These are phyloP conservation scores for Sphaerophoria taeniata DNA, from an alignment of 2,888 invertebrate genomes.

Conservation along the genomic window DNA sequence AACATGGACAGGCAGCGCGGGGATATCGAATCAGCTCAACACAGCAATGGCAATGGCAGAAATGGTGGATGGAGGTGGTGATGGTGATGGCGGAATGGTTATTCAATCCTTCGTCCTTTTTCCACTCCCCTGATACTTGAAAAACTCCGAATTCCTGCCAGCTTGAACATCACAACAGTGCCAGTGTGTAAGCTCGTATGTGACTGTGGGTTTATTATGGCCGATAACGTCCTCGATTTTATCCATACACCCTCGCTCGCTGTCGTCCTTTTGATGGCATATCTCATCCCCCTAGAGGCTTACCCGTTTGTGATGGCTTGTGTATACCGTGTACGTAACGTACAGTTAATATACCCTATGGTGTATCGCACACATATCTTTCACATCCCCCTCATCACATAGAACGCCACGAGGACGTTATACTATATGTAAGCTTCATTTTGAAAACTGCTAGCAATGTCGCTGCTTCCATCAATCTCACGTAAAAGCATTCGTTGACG, in stretches of 20 bases:
- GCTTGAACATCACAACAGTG: conserved; percentile 29
- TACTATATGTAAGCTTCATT: conserved; percentile 71
- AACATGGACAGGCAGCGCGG: conserved; percentile 66
- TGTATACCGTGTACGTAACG: conserved; percentile 55
- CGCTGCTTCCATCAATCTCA: conserved; percentile 73
- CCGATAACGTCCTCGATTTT: conserved; percentile 74
- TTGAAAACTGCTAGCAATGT: conserved; percentile 73
- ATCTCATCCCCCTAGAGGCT: conserved; percentile 53
- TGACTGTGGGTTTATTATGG: conserved; percentile 74
- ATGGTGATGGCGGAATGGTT: conserved; percentile 37
- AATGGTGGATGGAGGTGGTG: background rate
- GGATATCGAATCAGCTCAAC: conserved; percentile 59
- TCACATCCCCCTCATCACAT: background rate
- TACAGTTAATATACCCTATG: conserved; percentile 70
- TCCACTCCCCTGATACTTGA: conserved; percentile 46
- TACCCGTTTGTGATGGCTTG: conserved; percentile 50
- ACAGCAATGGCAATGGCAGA: conserved; percentile 35
- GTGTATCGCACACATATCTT: conserved; percentile 72
- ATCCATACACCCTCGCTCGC: conserved; percentile 60
- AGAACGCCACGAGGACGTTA: conserved; percentile 41
- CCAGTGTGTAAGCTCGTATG: conserved; percentile 56
- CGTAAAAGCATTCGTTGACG: conserved; percentile 73
- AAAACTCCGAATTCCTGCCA: conserved; percentile 68
- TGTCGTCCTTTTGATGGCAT: conserved; percentile 46
- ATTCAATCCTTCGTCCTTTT: conserved; percentile 72